Evolutionary conservation across 2,888 invertebrate species (phyloP), one percentile per base, ranked within the genome.

Genomic region (Chromoteleia sp.): DNA sequence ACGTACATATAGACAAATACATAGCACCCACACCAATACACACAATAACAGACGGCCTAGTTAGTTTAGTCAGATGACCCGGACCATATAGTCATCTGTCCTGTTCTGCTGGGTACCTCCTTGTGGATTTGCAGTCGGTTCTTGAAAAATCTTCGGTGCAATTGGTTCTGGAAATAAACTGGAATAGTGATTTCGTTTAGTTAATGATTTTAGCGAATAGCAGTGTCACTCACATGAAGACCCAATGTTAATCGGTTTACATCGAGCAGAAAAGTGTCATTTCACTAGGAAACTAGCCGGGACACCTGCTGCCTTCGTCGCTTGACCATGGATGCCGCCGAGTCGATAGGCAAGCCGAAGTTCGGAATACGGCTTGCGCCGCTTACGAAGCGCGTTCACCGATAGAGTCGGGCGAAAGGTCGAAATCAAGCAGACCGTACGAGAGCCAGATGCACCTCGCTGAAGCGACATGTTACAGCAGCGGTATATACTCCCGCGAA

Each of bases 201-300:
- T 48, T 39, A 19, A 59, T 71, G 71, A 29, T 45, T 68, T 68
- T 56, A 15, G 43, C 30, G 58, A 45, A 21, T 45, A 25, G 43
- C 15, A 52, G 59, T 58, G 79, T 73, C 54, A 61, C 56, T 78
- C 52, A 50, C 65, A 68, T 68, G 76, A 68, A 54, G 54, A 65
- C 43, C 58, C 41, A 76, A 76, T 54, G 43, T 52, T 30, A 17
- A 41, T 29, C 15, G 21, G 33, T 14, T 61, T n/a, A 21, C 48
- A 76, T 77, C 70, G 77, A 77, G 63, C 61, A 25, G 56, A 15
- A 21, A 33, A 14, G 15, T 17, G 21, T 52, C 6, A 12, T 8
- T 43, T 65, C 29, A 65, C 71, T 29, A 4, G 33, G 36, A 61
- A 61, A 39, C 21, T 30, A 50, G 58, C 58, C 58, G 67, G 67